Conservation (phyloP, 2,797 vertebrate genomes). For the Falco rusticolus region DNA sequence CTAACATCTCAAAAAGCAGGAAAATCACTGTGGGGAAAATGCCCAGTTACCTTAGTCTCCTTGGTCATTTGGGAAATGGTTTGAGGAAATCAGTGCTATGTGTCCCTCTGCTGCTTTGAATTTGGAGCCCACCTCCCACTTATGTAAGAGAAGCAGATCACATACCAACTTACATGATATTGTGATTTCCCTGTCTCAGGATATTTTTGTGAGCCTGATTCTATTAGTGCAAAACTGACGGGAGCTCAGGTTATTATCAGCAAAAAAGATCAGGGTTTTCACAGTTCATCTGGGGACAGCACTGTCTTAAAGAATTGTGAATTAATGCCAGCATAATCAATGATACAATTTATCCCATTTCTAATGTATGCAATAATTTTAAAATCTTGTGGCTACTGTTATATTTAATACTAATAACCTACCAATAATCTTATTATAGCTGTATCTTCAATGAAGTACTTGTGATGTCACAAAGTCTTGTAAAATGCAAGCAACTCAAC, state of each 20-base stretch:
- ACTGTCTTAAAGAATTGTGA: neutral
- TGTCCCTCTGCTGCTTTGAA: neutral
- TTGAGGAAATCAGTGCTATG: neutral
- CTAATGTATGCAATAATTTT: neutral
- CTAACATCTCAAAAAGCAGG: neutral
- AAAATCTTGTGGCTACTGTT: neutral
- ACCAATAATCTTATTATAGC: neutral
- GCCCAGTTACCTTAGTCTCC: rapidly evolving
- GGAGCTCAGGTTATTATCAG: neutral
- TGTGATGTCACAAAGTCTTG: neutral
- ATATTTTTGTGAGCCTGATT: neutral
- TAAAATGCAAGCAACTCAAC: neutral
- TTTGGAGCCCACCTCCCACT: neutral
- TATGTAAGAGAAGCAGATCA: neutral
- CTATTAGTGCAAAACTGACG: neutral
- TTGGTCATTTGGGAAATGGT: neutral
- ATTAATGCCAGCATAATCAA: neutral
- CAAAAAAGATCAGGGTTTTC: neutral
- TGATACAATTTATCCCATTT: neutral
- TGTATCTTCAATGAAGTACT: neutral
- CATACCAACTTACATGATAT: neutral
- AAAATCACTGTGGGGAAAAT: neutral
- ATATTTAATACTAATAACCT: neutral
- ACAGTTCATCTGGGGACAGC: neutral
- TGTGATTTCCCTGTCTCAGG: neutral